Conservation (phyloP, 1,140 invertebrate genomes). For the Leptonema lineaticorne region DNA sequence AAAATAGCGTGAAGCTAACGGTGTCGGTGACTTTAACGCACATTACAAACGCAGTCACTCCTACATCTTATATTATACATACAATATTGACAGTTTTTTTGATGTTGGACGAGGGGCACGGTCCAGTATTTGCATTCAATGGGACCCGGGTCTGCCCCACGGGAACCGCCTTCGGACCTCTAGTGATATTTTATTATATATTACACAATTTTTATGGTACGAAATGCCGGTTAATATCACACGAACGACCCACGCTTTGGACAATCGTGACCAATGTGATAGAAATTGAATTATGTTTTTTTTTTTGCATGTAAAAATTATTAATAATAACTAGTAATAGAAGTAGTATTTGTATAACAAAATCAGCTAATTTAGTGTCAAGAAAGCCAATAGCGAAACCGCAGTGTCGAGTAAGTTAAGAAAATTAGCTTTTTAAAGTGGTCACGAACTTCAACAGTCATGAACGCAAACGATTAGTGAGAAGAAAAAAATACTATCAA, state of each 20-base stretch:
- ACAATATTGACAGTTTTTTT: constrained; percentile 38
- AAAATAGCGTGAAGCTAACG: constrained; percentile 9
- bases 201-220: constrained; percentile 1
- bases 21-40: background rate
- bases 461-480: no score
- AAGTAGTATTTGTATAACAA: no score
- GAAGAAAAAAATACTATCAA: no score
- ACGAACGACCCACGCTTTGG: constrained; percentile 2
- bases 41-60: constrained; percentile 15
- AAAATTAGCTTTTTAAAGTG: no score
- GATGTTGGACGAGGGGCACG: constrained; percentile 26
- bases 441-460: no score
- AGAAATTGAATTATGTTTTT: no score
- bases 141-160: constrained; percentile 20
- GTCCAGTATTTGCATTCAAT: constrained; percentile 41
- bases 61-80: constrained; percentile 16
- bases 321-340: no score
- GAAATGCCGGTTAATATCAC: background rate
- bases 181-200: constrained; percentile 8
- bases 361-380: no score
- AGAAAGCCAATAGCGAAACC: no score
- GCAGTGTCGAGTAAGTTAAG: no score
- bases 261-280: background rate
- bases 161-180: constrained; percentile 19
- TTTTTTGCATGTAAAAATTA: no score